Evolutionary conservation across 2,797 vertebrate genomes (phyloP).

Genomic region (Lagocephalus sceleratus): DNA sequence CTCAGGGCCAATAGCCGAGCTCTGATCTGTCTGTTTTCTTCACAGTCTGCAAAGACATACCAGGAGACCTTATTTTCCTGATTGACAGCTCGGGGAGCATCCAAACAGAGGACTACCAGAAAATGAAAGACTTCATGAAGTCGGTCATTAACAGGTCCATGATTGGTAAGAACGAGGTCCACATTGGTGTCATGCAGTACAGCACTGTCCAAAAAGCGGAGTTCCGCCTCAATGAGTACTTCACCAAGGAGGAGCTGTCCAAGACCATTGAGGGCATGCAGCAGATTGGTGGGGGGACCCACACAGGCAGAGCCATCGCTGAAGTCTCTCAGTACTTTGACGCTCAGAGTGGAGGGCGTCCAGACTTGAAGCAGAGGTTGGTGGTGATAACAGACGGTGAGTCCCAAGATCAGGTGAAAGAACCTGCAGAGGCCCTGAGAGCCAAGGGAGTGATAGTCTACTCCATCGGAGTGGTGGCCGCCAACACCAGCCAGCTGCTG

Average conservation of each 20-base stretch:
- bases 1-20: too few species aligned
- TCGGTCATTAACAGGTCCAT: constrained; percentile 67
- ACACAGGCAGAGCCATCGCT: constrained; percentile 74
- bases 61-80: constrained; percentile 79
- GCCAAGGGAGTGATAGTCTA: constrained; percentile 73
- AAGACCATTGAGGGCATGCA: constrained; percentile 51
- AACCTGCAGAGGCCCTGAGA: constrained; percentile 71
- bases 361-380: constrained; percentile 71
- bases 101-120: constrained; percentile 52
- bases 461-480: constrained; percentile 77
- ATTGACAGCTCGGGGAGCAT: constrained; percentile 81
- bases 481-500: constrained; percentile 72
- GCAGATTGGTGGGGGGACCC: constrained; percentile 57
- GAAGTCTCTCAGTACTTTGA: constrained; percentile 51
- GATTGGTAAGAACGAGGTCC: constrained; percentile 71
- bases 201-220: constrained; percentile 50
- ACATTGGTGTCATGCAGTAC: constrained; percentile 81
- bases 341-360: constrained; percentile 50
- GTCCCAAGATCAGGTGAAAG: constrained; percentile 73
- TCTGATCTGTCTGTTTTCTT: constrained; percentile 29
- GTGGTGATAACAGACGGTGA: constrained; percentile 83
- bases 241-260: constrained; percentile 42
- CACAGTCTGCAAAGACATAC: constrained; percentile 75
- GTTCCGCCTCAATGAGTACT: constrained; percentile 71
- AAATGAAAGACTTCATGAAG: constrained; percentile 77